These are phyloP conservation scores for Seriola rivoliana DNA, from an alignment of 2,113 vertebrate genomes.

Conservation along the genomic window DNA sequence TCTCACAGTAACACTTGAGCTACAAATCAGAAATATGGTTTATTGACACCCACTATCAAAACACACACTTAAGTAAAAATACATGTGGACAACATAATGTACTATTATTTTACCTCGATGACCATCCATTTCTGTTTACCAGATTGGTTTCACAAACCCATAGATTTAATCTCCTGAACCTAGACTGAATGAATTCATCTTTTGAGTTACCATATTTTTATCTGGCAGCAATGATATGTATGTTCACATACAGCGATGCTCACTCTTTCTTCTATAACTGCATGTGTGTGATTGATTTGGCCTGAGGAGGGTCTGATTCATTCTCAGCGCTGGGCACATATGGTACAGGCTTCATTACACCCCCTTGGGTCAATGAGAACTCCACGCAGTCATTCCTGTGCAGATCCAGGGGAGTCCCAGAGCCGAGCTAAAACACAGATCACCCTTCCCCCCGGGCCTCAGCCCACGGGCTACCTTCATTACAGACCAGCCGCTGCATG, in stretches of 20 bases:
- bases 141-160: conserved; percentile 1
- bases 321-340: conserved; percentile 60
- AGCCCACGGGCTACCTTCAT: conserved; percentile 47
- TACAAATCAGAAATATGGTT: background rate
- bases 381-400: conserved; percentile 68
- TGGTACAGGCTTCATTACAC: conserved; percentile 63
- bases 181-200: background rate
- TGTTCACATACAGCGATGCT: conserved; percentile 5
- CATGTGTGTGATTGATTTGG: conserved; percentile 46
- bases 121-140: background rate
- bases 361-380: conserved; percentile 55
- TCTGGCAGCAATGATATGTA: background rate
- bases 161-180: background rate
- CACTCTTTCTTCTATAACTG: conserved; percentile 18
- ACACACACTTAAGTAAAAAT: background rate
- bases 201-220: background rate
- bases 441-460: conserved; percentile 51
- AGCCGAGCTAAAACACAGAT: conserved; percentile 40
- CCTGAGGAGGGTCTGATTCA: conserved; percentile 48
- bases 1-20: background rate
- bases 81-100: background rate
- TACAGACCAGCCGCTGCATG: conserved; percentile 45
- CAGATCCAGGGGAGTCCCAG: conserved; percentile 59
- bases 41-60: background rate
- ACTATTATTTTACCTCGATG: background rate